These are phyloP conservation scores for Siniperca knerii DNA, from an alignment of 2,113 vertebrate species.

Conservation along the genomic window DNA sequence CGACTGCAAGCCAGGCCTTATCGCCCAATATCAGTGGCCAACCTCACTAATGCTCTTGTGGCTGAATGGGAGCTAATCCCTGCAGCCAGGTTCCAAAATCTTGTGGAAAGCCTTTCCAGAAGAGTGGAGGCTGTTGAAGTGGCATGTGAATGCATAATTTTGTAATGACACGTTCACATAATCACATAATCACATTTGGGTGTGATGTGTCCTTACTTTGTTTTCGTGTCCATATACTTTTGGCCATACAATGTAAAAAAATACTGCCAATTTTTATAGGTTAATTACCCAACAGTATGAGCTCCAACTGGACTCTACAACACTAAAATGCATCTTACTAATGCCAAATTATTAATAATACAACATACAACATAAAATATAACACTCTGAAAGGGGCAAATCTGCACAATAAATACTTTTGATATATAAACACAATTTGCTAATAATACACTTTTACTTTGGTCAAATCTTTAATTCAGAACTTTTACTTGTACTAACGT, in stretches of 20 bases:
- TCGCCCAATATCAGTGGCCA: background rate
- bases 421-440: background rate
- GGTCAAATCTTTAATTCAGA: background rate
- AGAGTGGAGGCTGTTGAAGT: background rate
- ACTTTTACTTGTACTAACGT: background rate
- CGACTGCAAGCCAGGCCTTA: background rate
- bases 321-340: background rate
- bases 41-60: background rate
- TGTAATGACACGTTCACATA: background rate
- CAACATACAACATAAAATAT: background rate
- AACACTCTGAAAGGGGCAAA: background rate
- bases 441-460: background rate
- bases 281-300: background rate
- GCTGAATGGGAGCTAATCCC: slow-evolving; percentile 19
- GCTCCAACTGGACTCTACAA: background rate
- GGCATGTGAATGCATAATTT: background rate
- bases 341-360: background rate
- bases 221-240: background rate
- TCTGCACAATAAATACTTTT: background rate
- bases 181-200: background rate
- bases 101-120: background rate
- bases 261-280: background rate
- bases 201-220: background rate
- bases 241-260: no score
- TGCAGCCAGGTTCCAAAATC: background rate